These are phyloP conservation scores for Potamarius usumacintae DNA, from an alignment of 2,113 vertebrate genomes.

Conservation along the genomic window DNA sequence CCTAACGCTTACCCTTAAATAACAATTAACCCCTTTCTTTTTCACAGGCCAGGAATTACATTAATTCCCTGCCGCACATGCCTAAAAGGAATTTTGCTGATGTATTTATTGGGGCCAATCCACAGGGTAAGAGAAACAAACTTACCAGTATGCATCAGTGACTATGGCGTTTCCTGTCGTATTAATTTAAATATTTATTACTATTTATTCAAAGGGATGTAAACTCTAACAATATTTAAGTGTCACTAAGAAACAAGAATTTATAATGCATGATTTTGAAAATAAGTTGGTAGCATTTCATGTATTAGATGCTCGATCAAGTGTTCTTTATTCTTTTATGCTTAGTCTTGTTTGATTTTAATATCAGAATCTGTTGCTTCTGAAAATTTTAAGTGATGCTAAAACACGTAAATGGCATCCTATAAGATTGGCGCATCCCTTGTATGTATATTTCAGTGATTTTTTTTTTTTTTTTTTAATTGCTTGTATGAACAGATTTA, in stretches of 20 bases:
- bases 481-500: not conserved
- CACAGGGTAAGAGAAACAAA: constrained; percentile 79
- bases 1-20: not conserved
- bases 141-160: not conserved
- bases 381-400: not conserved
- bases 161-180: not conserved
- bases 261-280: not conserved
- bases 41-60: constrained; percentile 93
- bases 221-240: not conserved
- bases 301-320: not conserved
- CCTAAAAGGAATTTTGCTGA: constrained; percentile 97
- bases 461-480: not conserved
- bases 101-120: constrained; percentile 97
- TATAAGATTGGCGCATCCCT: not conserved
- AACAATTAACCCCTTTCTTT: constrained; percentile 42
- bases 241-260: not conserved
- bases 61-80: constrained; percentile 92
- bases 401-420: not conserved
- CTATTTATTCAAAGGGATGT: not conserved
- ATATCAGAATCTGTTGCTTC: not conserved
- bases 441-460: not conserved
- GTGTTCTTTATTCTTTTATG: not conserved
- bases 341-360: not conserved
- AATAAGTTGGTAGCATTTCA: not conserved
- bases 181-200: not conserved